phyloP scores from a whole-genome alignment of 2,888 invertebrate genomes.

The Cabera pusaria region DNA sequence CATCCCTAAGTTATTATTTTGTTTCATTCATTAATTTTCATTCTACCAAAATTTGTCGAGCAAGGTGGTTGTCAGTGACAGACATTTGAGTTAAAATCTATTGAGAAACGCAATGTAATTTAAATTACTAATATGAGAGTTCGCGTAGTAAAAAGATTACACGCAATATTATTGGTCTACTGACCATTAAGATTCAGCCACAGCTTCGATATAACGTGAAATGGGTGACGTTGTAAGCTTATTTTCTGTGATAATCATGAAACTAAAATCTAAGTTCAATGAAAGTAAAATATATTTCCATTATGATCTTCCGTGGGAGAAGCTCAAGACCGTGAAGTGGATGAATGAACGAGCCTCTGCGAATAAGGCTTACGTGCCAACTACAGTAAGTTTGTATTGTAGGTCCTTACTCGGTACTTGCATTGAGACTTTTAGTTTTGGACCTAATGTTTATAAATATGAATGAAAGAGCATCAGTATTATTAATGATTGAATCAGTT shows the following conservation, averaged over 20 bases:
- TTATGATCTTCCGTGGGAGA: slow-evolving; percentile 73
- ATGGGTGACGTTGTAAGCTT: slow-evolving; percentile 80
- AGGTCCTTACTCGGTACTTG: no score
- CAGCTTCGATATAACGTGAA: slow-evolving; percentile 46
- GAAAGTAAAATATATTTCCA: slow-evolving; percentile 75
- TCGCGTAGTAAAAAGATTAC: slow-evolving; percentile 51
- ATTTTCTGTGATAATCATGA: slow-evolving; percentile 80
- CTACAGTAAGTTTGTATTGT: slow-evolving; percentile 83
- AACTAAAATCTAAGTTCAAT: slow-evolving; percentile 79
- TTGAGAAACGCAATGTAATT: slow-evolving; percentile 56
- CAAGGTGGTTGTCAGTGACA: slow-evolving; percentile 42
- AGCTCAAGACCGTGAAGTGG: slow-evolving; percentile 85
- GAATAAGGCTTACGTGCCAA: slow-evolving; percentile 93
- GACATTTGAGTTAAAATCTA: slow-evolving; percentile 34
- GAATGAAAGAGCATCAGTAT: no score
- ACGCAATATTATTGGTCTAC: slow-evolving; percentile 57
- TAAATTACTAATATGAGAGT: slow-evolving; percentile 63
- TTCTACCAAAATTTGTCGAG: slow-evolving; percentile 50
- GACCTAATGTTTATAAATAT: no score
- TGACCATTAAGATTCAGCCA: slow-evolving; percentile 62
- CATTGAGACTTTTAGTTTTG: no score
- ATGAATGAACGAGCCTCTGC: slow-evolving; percentile 90
- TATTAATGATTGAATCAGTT: no score
- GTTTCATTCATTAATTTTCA: slow-evolving; percentile 32
- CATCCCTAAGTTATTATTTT: no score